A percentile compares a stretch with the other conserved stretches of the same genome.
These are phyloP conservation scores for Papilio helenus DNA, from an alignment of 1,140 invertebrate species.

Conservation along the genomic window DNA sequence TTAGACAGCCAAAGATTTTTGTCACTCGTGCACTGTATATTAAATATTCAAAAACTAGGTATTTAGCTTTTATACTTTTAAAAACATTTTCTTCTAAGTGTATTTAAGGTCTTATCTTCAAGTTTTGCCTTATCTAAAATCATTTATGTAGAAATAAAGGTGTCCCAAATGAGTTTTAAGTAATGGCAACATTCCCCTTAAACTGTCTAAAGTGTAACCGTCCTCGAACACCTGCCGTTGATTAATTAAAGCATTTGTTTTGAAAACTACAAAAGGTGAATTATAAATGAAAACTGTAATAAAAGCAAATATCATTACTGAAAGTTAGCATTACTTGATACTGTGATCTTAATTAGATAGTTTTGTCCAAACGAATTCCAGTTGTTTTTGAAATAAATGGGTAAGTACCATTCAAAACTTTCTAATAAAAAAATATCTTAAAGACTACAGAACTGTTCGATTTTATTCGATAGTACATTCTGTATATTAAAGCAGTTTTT, in stretches of 20 bases:
- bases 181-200: not conserved
- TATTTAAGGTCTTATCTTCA: no score
- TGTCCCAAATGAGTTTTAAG: not conserved
- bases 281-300: constrained; percentile 57
- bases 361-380: not conserved
- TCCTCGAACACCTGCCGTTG: constrained; percentile 58
- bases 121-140: no score
- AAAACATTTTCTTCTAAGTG: no score
- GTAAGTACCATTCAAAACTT: constrained; percentile 14
- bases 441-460: not conserved
- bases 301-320: not conserved
- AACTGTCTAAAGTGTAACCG: constrained; percentile 53
- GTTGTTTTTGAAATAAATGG: constrained; percentile 8
- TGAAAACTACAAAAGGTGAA: constrained; percentile 46
- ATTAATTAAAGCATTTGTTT: constrained; percentile 9
- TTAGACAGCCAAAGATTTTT: no score
- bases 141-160: no score
- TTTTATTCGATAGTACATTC: not conserved
- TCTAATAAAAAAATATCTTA: not conserved
- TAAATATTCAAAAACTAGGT: no score
- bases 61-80: no score
- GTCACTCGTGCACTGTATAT: no score
- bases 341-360: not conserved
- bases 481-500: no score
- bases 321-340: not conserved